phyloP scores from a whole-genome alignment of 1,140 invertebrate species.

The Drosophila fuyamai region DNA sequence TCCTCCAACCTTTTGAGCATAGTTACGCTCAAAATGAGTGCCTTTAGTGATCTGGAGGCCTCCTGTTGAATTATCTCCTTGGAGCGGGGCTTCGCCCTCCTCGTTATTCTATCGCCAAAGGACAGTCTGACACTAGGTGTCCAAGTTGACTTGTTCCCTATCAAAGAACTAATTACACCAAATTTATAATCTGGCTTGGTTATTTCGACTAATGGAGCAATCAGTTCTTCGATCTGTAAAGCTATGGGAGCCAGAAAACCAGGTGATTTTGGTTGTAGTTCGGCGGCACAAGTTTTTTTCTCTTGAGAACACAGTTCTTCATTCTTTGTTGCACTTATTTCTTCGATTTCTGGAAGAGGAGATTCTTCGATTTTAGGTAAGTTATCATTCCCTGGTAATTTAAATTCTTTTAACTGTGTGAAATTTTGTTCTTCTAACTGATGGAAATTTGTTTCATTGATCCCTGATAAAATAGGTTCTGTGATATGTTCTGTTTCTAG shows the following conservation, averaged over 20 bases:
- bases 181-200: background rate
- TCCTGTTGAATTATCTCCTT: constrained; percentile 11
- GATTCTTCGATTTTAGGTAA: background rate
- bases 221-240: background rate
- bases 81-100: background rate
- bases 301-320: background rate
- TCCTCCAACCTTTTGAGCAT: background rate
- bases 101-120: constrained; percentile 9
- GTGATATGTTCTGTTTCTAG: background rate
- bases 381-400: background rate
- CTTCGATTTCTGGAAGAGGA: background rate
- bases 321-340: background rate
- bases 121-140: background rate
- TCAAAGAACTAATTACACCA: background rate
- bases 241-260: background rate
- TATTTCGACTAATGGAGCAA: background rate
- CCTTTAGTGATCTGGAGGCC: constrained; percentile 1
- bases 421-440: background rate
- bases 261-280: background rate
- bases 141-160: constrained; percentile 12
- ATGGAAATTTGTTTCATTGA: background rate
- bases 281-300: background rate
- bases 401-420: background rate
- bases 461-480: background rate
- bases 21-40: background rate